These are phyloP conservation scores for Theodoxus fluviatilis DNA, from an alignment of 2,888 invertebrate species.

Conservation along the genomic window DNA sequence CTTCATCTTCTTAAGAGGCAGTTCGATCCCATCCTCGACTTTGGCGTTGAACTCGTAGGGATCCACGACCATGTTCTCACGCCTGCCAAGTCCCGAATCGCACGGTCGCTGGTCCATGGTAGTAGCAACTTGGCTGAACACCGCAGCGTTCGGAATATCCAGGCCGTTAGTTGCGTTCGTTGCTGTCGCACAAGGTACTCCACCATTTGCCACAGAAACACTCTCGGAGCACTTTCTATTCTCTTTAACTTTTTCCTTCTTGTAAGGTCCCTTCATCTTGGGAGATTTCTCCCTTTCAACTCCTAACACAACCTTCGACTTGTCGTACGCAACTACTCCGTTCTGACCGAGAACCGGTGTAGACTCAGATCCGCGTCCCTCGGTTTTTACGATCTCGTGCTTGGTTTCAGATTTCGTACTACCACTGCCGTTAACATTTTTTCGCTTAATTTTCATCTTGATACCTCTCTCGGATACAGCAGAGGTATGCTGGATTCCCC, in stretches of 20 bases:
- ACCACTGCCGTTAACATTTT: constrained; percentile 71
- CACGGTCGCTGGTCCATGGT: constrained; percentile 47
- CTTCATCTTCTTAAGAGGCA: constrained; percentile 58
- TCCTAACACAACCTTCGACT: constrained; percentile 33
- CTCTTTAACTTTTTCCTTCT: constrained; percentile 43
- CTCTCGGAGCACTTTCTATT: constrained; percentile 26
- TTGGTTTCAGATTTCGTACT: constrained; percentile 85
- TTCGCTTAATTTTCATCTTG: constrained; percentile 98
- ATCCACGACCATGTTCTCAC: constrained; percentile 47
- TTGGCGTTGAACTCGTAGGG: constrained; percentile 61
- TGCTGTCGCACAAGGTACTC: constrained; percentile 25
- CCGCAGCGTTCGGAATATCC: neutral
- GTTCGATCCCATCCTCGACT: constrained; percentile 54
- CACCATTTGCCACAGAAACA: constrained; percentile 26
- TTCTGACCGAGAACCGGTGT: neutral
- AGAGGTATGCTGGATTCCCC: no score
- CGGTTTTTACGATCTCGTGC: constrained; percentile 93
- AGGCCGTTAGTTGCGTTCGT: constrained; percentile 30
- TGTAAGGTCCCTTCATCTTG: constrained; percentile 47
- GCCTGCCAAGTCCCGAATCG: constrained; percentile 44
- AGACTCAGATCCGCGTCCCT: constrained; percentile 53
- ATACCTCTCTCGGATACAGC: constrained; percentile 83
- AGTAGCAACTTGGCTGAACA: constrained; percentile 39
- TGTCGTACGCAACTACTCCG: neutral
- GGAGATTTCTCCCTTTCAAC: constrained; percentile 49